Evolutionary conservation across 2,113 vertebrate species (phyloP), one percentile per base, ranked within the genome.

Genomic region (Antennarius striatus): DNA sequence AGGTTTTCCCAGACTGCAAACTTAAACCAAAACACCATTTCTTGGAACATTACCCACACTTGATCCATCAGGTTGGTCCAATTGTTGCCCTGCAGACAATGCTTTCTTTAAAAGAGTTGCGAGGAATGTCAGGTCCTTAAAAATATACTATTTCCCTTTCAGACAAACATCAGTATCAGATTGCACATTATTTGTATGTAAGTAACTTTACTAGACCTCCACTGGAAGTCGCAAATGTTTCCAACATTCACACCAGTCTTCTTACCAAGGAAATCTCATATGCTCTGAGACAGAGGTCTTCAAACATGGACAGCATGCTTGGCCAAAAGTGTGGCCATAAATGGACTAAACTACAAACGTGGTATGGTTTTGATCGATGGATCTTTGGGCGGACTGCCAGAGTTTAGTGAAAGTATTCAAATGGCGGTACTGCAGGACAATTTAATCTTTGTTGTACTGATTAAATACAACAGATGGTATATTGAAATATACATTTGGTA

Each of bases 41-140:
- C 1, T 7, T 17, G 58, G 72, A 76, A n/a, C 81, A 80, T 63
- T 73, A 77, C 32, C 64, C 64, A 16, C 12, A 60, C 28, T 81
- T 81, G 64, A 76, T 82, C 54, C 17, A 48, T 10, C 4, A 66
- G 22, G 74, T 57, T 82, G 79, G 69, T 1, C 79, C 72, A 10
- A 30, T 85, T 10, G 69, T 76, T 57, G 52, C 59, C 17, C 16
- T 76, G 17, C 77, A 71, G 80, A 64, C 75, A 2, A 79, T 79
- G 57, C 54, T 39, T 81, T 85, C 62, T 82, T 82, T 51, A 58
- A 85, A 60, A 55, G 49, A 39, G 63, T 80, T 51, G 61, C 15
- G 3, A 10, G 65, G 15, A 48, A 79, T 56, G 70, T 32, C 11
- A 70, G 9, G 0, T 81, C 50, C 80, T 80, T 32, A 78, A 69